Percentiles rank a stretch among this genome's conserved stretches.
Conservation (phyloP, 1,140 invertebrate genomes). For the Bombus fervidus region DNA sequence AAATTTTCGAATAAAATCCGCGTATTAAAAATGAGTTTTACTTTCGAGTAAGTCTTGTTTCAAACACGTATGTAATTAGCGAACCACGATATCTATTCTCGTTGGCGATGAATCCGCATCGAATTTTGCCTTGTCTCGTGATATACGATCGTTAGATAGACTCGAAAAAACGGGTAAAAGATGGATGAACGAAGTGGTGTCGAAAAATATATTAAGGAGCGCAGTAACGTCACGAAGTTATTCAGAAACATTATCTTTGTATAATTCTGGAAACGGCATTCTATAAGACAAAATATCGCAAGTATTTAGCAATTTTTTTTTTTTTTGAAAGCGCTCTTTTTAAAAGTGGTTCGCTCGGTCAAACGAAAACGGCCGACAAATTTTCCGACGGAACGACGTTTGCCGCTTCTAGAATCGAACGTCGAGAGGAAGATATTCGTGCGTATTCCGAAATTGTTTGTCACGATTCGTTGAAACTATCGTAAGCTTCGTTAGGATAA, state of each 20-base stretch:
- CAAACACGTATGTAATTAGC: too few relatives aligned
- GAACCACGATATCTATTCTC: background rate
- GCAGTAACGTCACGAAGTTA: slow-evolving; percentile 44
- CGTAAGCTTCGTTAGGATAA: slow-evolving; percentile 34
- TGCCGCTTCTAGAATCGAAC: slow-evolving; percentile 14
- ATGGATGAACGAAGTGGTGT: slow-evolving; percentile 52
- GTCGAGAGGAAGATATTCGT: background rate
- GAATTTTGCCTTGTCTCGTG: background rate
- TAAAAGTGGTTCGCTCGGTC: background rate
- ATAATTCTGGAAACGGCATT: background rate
- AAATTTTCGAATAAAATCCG: too few relatives aligned
- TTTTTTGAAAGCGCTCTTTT: too few relatives aligned
- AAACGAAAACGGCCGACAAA: background rate
- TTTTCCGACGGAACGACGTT: background rate
- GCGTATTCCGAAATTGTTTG: background rate
- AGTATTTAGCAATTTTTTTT: background rate
- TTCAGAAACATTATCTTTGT: slow-evolving; percentile 1
- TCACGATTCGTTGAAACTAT: slow-evolving; percentile 34
- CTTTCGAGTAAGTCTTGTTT: background rate
- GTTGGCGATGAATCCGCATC: background rate
- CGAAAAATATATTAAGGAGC: slow-evolving; percentile 62
- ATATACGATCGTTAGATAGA: slow-evolving; percentile 26
- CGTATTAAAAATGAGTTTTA: background rate
- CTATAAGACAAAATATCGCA: background rate
- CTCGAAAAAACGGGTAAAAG: slow-evolving; percentile 30